Evolutionary conservation across 2,797 vertebrate genomes (phyloP).

Genomic region (Etheostoma perlongum): DNA sequence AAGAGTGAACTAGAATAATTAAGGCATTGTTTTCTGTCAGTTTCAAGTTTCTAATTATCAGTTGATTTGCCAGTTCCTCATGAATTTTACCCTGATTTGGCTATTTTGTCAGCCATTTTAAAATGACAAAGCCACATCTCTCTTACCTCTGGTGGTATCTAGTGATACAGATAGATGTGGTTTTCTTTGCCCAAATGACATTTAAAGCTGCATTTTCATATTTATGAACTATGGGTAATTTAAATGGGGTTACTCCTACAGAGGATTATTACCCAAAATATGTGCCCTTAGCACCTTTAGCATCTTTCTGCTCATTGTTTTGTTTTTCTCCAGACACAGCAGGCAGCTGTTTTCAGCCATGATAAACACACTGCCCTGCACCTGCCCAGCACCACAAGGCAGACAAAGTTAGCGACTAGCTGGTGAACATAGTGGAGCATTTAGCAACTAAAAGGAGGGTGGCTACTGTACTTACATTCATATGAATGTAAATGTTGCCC

Average conservation of each 20-base stretch:
- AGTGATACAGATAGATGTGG: not conserved
- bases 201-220: not conserved
- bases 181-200: not conserved
- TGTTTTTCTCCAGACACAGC: not conserved
- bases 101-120: not conserved
- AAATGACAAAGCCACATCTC: not conserved
- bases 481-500: not conserved
- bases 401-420: not conserved
- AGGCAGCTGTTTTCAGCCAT: no score
- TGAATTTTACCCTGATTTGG: not conserved
- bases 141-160: not conserved
- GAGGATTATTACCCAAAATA: not conserved
- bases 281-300: not conserved
- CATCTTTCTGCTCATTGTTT: not conserved
- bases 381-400: no score
- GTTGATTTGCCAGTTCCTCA: not conserved
- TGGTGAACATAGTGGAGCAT: not conserved
- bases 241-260: not conserved
- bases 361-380: no score
- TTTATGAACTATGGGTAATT: not conserved
- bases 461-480: not conserved
- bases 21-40: conserved; percentile 23
- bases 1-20: conserved; percentile 22
- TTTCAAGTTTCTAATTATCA: conserved; percentile 2
- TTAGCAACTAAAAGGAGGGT: not conserved